Evolutionary conservation across 1,140 invertebrate species (phyloP).

Genomic region (Aphis gossypii): DNA sequence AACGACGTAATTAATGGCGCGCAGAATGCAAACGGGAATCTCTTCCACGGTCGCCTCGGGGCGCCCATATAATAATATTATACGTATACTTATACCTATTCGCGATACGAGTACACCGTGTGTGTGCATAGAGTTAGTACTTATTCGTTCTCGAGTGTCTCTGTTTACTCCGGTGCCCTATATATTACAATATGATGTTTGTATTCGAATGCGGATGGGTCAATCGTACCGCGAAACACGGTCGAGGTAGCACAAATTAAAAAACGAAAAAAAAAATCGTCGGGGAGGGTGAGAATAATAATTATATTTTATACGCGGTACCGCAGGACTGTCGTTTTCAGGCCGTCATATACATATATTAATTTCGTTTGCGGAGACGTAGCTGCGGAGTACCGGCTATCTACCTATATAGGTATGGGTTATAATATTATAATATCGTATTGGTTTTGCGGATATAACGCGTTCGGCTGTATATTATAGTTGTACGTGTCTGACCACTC

Average conservation of each 20-base stretch:
- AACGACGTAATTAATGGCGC: slow-evolving; percentile 56
- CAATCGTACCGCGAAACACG: not conserved
- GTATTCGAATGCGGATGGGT: not conserved
- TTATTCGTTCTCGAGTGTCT: not conserved
- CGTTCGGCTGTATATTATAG: no score
- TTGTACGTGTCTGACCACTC: not conserved
- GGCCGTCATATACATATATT: not conserved
- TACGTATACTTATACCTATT: no score
- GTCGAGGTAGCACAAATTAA: not conserved
- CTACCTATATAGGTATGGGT: no score
- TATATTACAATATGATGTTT: not conserved
- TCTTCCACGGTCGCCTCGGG: slow-evolving; percentile 30
- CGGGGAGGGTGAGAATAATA: no score
- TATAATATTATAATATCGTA: no score
- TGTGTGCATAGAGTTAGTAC: not conserved
- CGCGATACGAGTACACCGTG: not conserved
- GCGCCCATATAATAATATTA: not conserved
- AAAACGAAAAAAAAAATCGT: not conserved
- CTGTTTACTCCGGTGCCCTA: slow-evolving; percentile 12
- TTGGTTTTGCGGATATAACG: no score
- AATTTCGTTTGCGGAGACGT: no score
- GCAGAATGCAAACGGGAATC: slow-evolving; percentile 55
- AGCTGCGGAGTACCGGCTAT: no score
- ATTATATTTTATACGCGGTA: no score
- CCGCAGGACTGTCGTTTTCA: not conserved